These are phyloP conservation scores for Bruchidius siliquastri DNA, from an alignment of 2,888 invertebrate genomes.

Conservation along the genomic window DNA sequence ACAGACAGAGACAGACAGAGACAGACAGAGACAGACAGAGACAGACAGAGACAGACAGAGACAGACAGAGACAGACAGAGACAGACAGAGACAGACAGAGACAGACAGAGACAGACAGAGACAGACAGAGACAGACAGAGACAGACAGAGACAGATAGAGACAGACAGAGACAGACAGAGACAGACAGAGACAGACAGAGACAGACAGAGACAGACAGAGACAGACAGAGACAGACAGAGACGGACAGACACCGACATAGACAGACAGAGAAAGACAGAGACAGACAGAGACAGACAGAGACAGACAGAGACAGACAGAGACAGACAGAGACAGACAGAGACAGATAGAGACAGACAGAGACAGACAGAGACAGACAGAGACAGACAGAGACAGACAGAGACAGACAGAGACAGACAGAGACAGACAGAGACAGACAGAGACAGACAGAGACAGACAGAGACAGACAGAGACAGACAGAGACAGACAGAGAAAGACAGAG, in stretches of 20 bases:
- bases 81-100: background rate
- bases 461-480: too few relatives aligned
- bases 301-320: constrained; percentile 2
- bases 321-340: constrained; percentile 3
- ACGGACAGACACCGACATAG: background rate
- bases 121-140: background rate
- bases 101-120: background rate
- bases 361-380: background rate
- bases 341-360: too few relatives aligned
- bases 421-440: too few relatives aligned
- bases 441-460: too few relatives aligned
- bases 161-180: too few relatives aligned
- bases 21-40: background rate
- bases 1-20: background rate
- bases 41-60: background rate
- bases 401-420: too few relatives aligned
- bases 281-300: constrained; percentile 2
- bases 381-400: background rate
- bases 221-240: background rate
- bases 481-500: too few relatives aligned
- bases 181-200: constrained; percentile 1
- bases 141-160: too few relatives aligned
- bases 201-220: background rate
- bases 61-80: background rate
- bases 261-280: background rate